Base-by-base conservation (phyloP, 2,888 invertebrate species). In the Archips crataeganus region DNA sequence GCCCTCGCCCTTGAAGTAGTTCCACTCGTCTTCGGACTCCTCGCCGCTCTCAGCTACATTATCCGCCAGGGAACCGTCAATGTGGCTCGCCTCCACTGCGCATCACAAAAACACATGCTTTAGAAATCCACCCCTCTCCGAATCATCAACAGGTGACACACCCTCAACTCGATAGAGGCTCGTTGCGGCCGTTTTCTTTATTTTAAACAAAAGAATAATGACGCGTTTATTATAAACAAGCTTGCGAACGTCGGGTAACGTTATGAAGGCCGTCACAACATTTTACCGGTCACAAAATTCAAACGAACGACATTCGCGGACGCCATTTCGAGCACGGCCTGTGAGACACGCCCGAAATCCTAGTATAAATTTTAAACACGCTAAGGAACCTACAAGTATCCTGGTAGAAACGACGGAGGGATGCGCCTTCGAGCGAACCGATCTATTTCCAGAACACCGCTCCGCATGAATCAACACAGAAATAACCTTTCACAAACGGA, bases 1-100 rank as follows among this genome's bases (percentile, higher is more conserved):
- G 82, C 95, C 95, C 84, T 96, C 96, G 81, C 96, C 96, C 86
- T 96, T 96, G 89, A 96, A 96, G 88, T 97, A 98, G 90, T 98
- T 97, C 97, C 97, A 98, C 96, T 98, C 98, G 96, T 97, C 98
- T 92, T 97, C 97, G 80, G 97, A 97, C 80, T 97, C 97, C 81
- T 97, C 97, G 84, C 96, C 96, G 84, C 96, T 97, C 90, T 97
- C 97, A 85, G 95, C 96, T 96, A 96, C 96, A 96, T 96, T 96
- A 94, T 96, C 97, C 92, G 95, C 95, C 88, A 96, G 85, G 80
- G 87, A 89, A 81, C 91, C 94, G 90, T 93, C 94, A 79, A 92
- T 90, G 89, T 93, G 92, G 92, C 90, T 87, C 79, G 89, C 87
- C 80, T 91, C 93, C 88, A 93, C 94, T 93, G 89, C 81, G 85